Percentiles rank a stretch among this genome's conserved stretches.
These are phyloP conservation scores for Misgurnus anguillicaudatus DNA, from an alignment of 2,113 vertebrate species.

Conservation along the genomic window DNA sequence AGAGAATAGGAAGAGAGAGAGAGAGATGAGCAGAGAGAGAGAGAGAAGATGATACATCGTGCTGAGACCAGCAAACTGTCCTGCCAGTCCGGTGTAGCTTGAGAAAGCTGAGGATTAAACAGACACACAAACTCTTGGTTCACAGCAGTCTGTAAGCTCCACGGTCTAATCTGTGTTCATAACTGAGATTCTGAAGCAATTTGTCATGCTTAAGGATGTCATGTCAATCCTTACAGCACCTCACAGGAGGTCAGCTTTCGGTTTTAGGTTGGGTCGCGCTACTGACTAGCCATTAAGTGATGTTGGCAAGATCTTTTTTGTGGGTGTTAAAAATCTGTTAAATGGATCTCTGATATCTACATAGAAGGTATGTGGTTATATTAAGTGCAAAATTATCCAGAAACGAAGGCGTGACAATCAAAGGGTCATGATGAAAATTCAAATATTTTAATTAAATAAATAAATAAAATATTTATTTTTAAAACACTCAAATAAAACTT, in stretches of 20 bases:
- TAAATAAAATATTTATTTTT: too few relatives aligned
- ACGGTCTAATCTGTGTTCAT: slow-evolving; percentile 26
- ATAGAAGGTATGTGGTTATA: too few relatives aligned
- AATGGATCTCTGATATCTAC: too few relatives aligned
- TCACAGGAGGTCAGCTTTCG: not conserved
- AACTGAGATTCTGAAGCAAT: slow-evolving; percentile 30
- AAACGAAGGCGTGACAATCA: too few relatives aligned
- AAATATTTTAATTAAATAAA: too few relatives aligned
- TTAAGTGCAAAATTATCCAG: too few relatives aligned
- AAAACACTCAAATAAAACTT: too few relatives aligned
- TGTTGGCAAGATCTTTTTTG: too few relatives aligned
- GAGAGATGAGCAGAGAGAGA: slow-evolving; percentile 32
- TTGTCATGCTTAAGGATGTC: slow-evolving; percentile 42
- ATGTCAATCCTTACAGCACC: not conserved
- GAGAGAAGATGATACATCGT: slow-evolving; percentile 17
- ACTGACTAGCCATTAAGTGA: too few relatives aligned
- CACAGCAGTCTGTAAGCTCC: not conserved
- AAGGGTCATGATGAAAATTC: too few relatives aligned
- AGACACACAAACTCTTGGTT: not conserved
- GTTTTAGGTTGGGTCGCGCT: too few relatives aligned
- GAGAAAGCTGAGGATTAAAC: slow-evolving; percentile 34
- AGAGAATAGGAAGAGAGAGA: slow-evolving; percentile 46
- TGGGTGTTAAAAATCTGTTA: too few relatives aligned
- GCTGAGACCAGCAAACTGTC: slow-evolving; percentile 45
- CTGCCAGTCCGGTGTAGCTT: slow-evolving; percentile 22